Conservation (phyloP, 2,888 invertebrate species). For the Tigriopus californicus region DNA sequence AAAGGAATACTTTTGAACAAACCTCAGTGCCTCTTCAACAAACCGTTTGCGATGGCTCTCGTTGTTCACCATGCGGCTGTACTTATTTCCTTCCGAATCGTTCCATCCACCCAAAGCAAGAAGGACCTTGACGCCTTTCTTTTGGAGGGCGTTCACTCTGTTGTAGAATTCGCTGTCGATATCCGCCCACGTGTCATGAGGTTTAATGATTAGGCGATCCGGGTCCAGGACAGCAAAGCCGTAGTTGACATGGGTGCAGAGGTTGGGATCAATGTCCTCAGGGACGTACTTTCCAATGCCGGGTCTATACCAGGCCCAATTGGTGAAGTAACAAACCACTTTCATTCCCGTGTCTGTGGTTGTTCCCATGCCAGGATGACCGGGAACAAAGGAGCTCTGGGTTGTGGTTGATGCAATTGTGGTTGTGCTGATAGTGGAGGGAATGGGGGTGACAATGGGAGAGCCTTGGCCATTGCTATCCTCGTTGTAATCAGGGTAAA, state of each 20-base stretch:
- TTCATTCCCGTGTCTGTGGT: constrained; percentile 26
- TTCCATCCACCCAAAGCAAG: constrained; percentile 31
- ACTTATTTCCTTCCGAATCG: constrained; percentile 35
- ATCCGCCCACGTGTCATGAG: constrained; percentile 60
- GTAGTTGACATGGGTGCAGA: constrained; percentile 74
- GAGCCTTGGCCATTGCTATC: no score
- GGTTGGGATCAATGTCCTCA: constrained; percentile 48
- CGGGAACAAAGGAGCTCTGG: no score
- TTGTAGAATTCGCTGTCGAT: constrained; percentile 41
- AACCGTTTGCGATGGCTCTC: constrained; percentile 32
- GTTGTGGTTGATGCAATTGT: no score
- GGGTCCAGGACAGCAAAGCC: constrained; percentile 60
- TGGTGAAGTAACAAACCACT: constrained; percentile 73
- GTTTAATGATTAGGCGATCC: constrained; percentile 39
- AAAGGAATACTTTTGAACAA: constrained; percentile 38
- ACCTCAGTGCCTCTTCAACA: constrained; percentile 35
- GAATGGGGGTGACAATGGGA: no score
- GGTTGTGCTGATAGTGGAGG: no score
- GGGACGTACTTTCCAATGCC: constrained; percentile 54
- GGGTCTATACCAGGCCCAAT: constrained; percentile 77
- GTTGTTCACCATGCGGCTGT: constrained; percentile 28
- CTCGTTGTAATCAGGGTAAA: no score
- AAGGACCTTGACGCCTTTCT: constrained; percentile 27
- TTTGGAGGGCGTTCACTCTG: constrained; percentile 29
- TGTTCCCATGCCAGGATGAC: not conserved